Conservation (phyloP, 1,140 invertebrate genomes). For the Lepidurus arcticus region DNA sequence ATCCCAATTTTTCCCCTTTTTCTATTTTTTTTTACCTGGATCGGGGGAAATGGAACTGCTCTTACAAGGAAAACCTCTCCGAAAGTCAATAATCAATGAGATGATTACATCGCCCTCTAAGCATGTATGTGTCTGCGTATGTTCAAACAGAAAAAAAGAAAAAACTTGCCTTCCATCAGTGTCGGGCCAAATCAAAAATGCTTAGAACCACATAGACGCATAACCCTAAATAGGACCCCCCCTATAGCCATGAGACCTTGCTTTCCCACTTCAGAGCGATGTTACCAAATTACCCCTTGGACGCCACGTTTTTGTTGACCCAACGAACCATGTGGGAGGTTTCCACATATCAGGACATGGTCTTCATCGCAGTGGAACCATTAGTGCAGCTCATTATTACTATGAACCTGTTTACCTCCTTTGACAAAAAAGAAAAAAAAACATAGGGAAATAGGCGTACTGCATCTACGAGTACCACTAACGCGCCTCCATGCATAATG, state of each 20-base stretch:
- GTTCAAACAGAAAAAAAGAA: too few species aligned
- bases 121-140: too few species aligned
- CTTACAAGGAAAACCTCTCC: too few species aligned
- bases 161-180: too few species aligned
- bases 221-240: neutral
- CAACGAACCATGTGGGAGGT: neutral
- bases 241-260: neutral
- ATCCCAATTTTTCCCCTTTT: neutral
- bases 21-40: neutral
- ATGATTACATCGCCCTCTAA: too few species aligned
- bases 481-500: neutral
- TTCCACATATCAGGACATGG: slow-evolving; percentile 9
- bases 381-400: slow-evolving; percentile 1
- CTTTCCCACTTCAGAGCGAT: neutral
- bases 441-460: neutral
- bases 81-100: too few species aligned
- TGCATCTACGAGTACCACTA: neutral
- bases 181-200: neutral
- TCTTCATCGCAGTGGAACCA: neutral
- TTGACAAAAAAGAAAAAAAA: neutral
- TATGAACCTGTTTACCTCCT: neutral
- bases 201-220: neutral
- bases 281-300: slow-evolving; percentile 5
- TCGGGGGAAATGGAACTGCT: neutral
- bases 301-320: neutral